Evolutionary conservation across 2,888 invertebrate genomes (phyloP).

Genomic region (Apodemia hepburni): DNA sequence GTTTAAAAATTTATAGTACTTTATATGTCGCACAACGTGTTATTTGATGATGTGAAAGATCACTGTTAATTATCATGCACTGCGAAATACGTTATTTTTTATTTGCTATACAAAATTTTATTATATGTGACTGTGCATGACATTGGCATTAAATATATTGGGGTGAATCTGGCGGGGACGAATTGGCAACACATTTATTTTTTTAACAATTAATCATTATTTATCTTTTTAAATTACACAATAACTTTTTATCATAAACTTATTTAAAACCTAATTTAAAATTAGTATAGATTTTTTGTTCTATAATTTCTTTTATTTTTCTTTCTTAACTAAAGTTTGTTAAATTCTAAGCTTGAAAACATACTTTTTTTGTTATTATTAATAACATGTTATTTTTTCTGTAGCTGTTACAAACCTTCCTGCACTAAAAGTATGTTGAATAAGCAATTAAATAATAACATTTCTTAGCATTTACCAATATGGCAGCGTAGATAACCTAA

Average conservation of each 20-base stretch:
- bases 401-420: slow-evolving; percentile 24
- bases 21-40: slow-evolving; percentile 23
- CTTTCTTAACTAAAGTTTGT: slow-evolving; percentile 32
- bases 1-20: slow-evolving; percentile 14
- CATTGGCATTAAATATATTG: slow-evolving; percentile 39
- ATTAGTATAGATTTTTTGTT: not conserved
- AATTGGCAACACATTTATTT: slow-evolving; percentile 11
- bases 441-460: slow-evolving; percentile 54
- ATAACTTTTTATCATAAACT: not conserved
- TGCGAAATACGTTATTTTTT: not conserved
- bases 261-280: not conserved
- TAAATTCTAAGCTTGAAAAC: slow-evolving; percentile 45
- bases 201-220: not conserved
- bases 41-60: slow-evolving; percentile 12
- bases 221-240: slow-evolving; percentile 1
- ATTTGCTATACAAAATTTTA: slow-evolving; percentile 1
- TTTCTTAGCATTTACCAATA: slow-evolving; percentile 78
- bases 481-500: slow-evolving; percentile 66
- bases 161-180: slow-evolving; percentile 9
- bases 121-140: slow-evolving; percentile 38
- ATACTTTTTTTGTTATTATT: slow-evolving; percentile 64
- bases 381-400: slow-evolving; percentile 24
- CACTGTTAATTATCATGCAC: slow-evolving; percentile 11
- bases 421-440: slow-evolving; percentile 60
- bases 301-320: slow-evolving; percentile 24